phyloP scores from a whole-genome alignment of 1,140 invertebrate species.

The Pemphigus obesinymphae region DNA sequence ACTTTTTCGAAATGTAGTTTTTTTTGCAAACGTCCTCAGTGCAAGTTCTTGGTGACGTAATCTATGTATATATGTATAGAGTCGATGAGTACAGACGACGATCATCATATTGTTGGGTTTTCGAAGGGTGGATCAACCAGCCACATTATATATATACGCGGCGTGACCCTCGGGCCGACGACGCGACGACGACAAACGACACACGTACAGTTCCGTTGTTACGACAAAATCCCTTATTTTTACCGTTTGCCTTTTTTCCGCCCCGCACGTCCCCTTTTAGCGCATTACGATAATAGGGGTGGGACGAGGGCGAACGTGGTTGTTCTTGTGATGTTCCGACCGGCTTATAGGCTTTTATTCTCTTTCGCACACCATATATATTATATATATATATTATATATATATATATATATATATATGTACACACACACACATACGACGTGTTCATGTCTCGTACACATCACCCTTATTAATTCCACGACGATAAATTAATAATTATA shows the following conservation, averaged over 20 bases:
- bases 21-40: too few species aligned
- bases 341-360: slow-evolving; percentile 2
- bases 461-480: too few species aligned
- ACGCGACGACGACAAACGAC: background rate
- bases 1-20: too few species aligned
- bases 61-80: too few species aligned
- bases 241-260: background rate
- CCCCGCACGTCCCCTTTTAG: background rate
- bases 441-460: too few species aligned
- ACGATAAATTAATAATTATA: too few species aligned
- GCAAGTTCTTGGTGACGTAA: too few species aligned
- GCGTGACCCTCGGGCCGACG: background rate
- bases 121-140: background rate
- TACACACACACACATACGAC: background rate
- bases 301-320: background rate
- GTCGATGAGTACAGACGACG: background rate
- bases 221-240: slow-evolving; percentile 15
- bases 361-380: background rate
- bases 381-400: background rate
- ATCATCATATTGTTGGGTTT: slow-evolving; percentile 3
- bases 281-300: background rate
- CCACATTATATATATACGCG: background rate
- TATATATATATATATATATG: background rate
- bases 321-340: slow-evolving; percentile 1
- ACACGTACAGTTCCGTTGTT: background rate